Percentiles rank a stretch among this genome's conserved stretches.
These are phyloP conservation scores for Leptocoma aspasia DNA, from an alignment of 2,113 vertebrate species.

Conservation along the genomic window DNA sequence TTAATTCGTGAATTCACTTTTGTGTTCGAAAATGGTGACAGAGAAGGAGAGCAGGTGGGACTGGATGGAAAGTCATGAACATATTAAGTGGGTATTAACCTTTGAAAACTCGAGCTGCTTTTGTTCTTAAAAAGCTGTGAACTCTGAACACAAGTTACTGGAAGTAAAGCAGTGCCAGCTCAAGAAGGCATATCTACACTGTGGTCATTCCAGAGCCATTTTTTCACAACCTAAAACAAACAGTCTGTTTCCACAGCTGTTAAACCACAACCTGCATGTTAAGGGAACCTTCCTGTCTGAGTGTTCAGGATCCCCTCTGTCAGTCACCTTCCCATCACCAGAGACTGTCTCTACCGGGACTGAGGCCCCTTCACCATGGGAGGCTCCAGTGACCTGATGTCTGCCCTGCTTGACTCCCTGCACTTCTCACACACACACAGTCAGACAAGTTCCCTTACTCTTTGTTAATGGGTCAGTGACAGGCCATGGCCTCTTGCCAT, in stretches of 20 bases:
- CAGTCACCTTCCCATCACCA: neutral
- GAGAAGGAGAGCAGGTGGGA: neutral
- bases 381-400: rapidly evolving
- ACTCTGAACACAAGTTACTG: neutral
- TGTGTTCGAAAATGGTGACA: neutral
- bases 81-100: neutral
- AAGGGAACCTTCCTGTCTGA: neutral
- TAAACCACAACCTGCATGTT: neutral
- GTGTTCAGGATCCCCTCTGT: neutral
- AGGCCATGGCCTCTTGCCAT: neutral
- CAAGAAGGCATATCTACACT: neutral
- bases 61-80: neutral
- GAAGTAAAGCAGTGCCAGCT: neutral
- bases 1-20: neutral
- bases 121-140: neutral
- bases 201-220: neutral
- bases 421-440: neutral
- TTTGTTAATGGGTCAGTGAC: neutral
- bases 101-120: neutral
- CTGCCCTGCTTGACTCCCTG: neutral
- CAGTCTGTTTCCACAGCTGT: neutral
- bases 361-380: rapidly evolving
- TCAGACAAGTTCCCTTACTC: neutral
- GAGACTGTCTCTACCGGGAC: too few relatives aligned
- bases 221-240: neutral